Evolutionary conservation across 2,797 vertebrate genomes (phyloP).

Genomic region (Betta splendens): DNA sequence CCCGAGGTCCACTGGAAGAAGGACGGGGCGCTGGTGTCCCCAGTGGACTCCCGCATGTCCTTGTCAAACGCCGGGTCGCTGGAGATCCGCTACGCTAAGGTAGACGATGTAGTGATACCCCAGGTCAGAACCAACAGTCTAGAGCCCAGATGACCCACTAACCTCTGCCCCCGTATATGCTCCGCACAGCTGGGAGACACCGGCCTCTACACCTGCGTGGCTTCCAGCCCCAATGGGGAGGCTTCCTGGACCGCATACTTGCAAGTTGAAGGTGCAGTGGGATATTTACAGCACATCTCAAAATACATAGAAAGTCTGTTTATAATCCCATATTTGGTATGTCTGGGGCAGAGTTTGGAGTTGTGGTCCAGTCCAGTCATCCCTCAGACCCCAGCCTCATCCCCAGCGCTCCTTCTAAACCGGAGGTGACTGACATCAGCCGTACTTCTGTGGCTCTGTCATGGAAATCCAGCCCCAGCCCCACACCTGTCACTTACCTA

Average conservation of each 20-base stretch:
- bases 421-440: slow-evolving; percentile 90
- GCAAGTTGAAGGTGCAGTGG: slow-evolving; percentile 90
- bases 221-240: slow-evolving; percentile 92
- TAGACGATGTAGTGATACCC: slow-evolving; percentile 49
- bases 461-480: slow-evolving; percentile 90
- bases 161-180: not conserved
- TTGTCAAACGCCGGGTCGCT: slow-evolving; percentile 85
- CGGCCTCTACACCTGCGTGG: slow-evolving; percentile 92
- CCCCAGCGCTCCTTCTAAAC: slow-evolving; percentile 92
- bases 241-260: slow-evolving; percentile 93
- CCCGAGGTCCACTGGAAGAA: slow-evolving; percentile 92
- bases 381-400: slow-evolving; percentile 91
- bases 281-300: slow-evolving; percentile 21
- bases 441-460: slow-evolving; percentile 88
- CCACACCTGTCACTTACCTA: slow-evolving; percentile 89
- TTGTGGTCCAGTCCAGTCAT: slow-evolving; percentile 88
- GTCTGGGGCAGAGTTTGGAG: slow-evolving; percentile 87
- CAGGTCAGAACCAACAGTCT: not conserved
- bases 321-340: not conserved
- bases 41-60: slow-evolving; percentile 89
- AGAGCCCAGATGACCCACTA: not conserved
- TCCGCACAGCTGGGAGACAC: slow-evolving; percentile 90
- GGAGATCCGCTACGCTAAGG: slow-evolving; percentile 93
- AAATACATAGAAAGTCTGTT: not conserved
- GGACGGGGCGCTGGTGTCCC: slow-evolving; percentile 85